Evolutionary conservation across 2,113 vertebrate species (phyloP), one percentile per base, ranked within the genome.

Genomic region (Saccopteryx leptura): DNA sequence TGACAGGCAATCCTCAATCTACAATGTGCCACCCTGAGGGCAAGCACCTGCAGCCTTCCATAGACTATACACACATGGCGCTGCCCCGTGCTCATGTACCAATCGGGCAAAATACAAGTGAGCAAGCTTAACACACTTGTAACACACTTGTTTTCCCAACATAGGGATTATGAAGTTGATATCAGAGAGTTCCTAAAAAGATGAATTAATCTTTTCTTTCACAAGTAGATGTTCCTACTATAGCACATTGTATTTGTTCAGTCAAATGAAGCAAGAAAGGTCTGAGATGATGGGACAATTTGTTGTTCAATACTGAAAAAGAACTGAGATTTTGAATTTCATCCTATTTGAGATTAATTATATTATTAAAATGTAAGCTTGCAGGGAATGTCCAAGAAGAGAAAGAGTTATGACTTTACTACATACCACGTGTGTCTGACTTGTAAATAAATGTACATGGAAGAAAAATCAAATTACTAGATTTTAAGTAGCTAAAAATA

Each of bases 251-350:
- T 74, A 97, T 96, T 97, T 98, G 90, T 98, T 98, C 97, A 97
- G 90, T 98, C 93, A 97, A 97, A 92, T 94, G 96, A 97, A 96
- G 92, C 92, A 98, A 93, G 88, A 93, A 98, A 97, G 80, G 97
- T 97, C 97, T 98, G 87, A 82, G 21, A 90, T 97, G 98, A 98
- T 95, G 95, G 72, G 84, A 96, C 50, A 96, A 96, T 97, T 96
- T 96, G 93, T 97, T 95, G 95, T 90, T 98, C 92, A 93, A 96
- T 90, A 26, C 68, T 96, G 94, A 97, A 97, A 88, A 54, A 97
- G 91, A 93, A 79, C 72, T 92, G 76, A 79, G 96, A 94, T 96
- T 96, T 80, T 97, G 95, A 95, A 95, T 97, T 97, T 95, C 92
- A 92, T 97, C 90, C 50, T 83, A 93, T 75, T 52, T 48, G 56